These are phyloP conservation scores for Carettochelys insculpta DNA, from an alignment of 2,113 vertebrate genomes.

Conservation along the genomic window DNA sequence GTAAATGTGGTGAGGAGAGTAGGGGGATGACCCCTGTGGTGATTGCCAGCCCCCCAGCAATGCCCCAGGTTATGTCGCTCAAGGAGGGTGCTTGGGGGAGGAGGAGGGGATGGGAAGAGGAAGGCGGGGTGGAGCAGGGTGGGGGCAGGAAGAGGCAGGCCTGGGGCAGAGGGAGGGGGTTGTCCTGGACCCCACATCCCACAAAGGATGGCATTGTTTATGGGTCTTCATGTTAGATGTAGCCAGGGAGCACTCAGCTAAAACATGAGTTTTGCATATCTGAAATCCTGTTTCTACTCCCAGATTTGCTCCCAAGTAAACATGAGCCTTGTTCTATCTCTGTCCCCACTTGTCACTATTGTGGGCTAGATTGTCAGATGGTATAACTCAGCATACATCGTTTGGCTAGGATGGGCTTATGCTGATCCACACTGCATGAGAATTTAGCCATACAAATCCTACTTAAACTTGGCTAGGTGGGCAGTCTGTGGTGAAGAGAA, in stretches of 20 bases:
- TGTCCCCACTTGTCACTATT: not conserved
- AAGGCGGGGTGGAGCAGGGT: too few species aligned
- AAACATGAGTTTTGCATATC: not conserved
- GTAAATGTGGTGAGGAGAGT: too few species aligned
- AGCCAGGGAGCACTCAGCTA: not conserved
- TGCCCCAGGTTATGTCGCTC: too few species aligned
- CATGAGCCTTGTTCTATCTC: not conserved
- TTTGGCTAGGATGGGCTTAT: not conserved
- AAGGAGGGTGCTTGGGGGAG: too few species aligned
- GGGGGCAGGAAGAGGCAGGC: too few species aligned
- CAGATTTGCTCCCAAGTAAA: not conserved
- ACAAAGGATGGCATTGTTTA: too few species aligned
- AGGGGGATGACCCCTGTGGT: too few species aligned
- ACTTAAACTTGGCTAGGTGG: not conserved
- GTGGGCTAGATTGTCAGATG: not conserved
- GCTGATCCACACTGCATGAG: not conserved
- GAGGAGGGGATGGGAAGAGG: too few species aligned
- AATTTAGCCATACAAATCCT: not conserved
- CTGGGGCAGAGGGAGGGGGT: too few species aligned
- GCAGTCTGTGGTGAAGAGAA: constrained; percentile 21
- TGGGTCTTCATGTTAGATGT: not conserved
- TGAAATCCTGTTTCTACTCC: not conserved
- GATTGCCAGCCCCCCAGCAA: too few species aligned
- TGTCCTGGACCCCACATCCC: too few species aligned
- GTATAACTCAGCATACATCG: not conserved